A percentile compares a stretch with the other conserved stretches of the same genome.
Evolutionary conservation across 2,113 vertebrate species (phyloP).

Genomic region (Psilopsiagon aurifrons): DNA sequence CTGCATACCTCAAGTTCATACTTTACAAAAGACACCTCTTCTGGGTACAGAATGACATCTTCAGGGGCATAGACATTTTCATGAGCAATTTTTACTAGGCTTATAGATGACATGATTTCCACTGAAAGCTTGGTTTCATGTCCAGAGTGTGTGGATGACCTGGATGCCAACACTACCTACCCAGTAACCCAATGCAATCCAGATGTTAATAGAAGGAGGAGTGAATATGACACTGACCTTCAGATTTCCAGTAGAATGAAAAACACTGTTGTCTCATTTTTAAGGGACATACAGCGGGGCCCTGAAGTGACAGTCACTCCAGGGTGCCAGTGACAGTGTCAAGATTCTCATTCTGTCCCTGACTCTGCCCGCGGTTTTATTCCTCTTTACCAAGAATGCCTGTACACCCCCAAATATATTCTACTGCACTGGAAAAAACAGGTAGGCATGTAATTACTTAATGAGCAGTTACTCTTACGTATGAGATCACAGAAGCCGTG

Average conservation of each 20-base stretch:
- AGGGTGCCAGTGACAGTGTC: background rate
- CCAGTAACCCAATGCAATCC: background rate
- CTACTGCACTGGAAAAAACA: conserved; percentile 31
- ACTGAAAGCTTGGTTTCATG: background rate
- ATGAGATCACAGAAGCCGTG: conserved; percentile 5
- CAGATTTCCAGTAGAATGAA: background rate
- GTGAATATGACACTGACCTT: background rate
- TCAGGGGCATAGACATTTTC: background rate
- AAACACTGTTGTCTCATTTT: background rate
- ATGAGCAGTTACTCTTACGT: background rate
- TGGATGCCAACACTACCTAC: background rate
- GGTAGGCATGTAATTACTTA: background rate
- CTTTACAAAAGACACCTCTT: background rate
- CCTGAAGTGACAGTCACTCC: background rate
- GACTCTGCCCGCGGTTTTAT: background rate
- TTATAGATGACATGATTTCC: background rate
- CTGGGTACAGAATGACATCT: background rate
- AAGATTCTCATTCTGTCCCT: background rate
- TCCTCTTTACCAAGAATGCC: background rate
- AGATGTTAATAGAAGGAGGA: background rate
- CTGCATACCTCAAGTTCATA: background rate
- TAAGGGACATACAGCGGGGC: background rate
- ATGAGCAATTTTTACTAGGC: background rate
- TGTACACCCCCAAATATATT: background rate
- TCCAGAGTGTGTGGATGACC: background rate